These are phyloP conservation scores for Caranx ignobilis DNA, from an alignment of 2,113 vertebrate species.

Conservation along the genomic window DNA sequence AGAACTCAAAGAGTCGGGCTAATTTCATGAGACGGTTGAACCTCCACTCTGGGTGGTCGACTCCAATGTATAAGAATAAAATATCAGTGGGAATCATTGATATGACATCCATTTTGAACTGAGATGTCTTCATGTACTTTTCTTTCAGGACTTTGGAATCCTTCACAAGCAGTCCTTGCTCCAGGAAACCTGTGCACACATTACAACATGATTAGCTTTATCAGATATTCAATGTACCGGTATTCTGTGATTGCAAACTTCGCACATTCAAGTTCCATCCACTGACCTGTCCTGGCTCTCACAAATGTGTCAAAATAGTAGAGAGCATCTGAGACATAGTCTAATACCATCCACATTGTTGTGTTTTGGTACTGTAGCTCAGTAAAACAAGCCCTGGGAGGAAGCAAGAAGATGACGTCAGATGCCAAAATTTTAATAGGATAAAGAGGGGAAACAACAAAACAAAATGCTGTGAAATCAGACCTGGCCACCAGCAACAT, in stretches of 20 bases:
- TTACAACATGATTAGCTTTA: background rate
- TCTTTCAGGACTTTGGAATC: slow-evolving; percentile 88
- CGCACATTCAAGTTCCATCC: background rate
- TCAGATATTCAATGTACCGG: background rate
- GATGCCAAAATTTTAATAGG: background rate
- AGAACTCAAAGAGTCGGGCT: slow-evolving; percentile 91
- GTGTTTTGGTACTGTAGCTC: slow-evolving; percentile 87
- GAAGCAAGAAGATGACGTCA: background rate
- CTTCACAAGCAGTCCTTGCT: slow-evolving; percentile 94
- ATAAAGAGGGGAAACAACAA: background rate
- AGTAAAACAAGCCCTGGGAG: slow-evolving; percentile 91
- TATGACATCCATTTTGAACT: slow-evolving; percentile 91
- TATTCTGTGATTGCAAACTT: background rate
- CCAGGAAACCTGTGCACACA: slow-evolving; percentile 90
- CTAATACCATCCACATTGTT: slow-evolving; percentile 89
- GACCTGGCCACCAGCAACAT: slow-evolving; percentile 94
- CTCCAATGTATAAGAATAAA: slow-evolving; percentile 86
- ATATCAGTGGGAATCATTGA: slow-evolving; percentile 92
- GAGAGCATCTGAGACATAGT: slow-evolving; percentile 89
- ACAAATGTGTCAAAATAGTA: slow-evolving; percentile 88
- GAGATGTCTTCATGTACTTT: slow-evolving; percentile 84
- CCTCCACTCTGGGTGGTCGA: slow-evolving; percentile 89
- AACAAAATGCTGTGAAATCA: background rate
- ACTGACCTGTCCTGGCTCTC: slow-evolving; percentile 91
- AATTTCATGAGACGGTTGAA: slow-evolving; percentile 91